Percentiles rank a stretch among this genome's conserved stretches.
Conservation (phyloP, 2,888 invertebrate genomes). For the Neria commutata region DNA sequence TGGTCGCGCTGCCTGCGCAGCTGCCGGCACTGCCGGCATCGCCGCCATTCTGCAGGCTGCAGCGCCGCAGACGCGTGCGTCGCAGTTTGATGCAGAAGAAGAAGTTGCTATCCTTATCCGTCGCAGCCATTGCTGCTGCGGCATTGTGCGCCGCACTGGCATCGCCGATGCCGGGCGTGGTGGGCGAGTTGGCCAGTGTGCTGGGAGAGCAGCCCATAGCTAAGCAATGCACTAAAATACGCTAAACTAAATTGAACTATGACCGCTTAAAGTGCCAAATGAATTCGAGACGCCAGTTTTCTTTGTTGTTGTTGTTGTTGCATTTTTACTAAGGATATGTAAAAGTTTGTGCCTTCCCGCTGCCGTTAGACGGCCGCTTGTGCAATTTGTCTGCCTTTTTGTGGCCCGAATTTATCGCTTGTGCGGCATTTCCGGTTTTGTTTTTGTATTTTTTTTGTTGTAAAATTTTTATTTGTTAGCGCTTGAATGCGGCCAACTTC, state of each 20-base stretch:
- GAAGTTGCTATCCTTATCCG: constrained; percentile 55
- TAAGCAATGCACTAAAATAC: too few relatives aligned
- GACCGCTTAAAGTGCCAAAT: background rate
- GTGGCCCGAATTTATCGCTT: too few relatives aligned
- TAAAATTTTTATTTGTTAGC: background rate
- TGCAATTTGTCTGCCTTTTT: too few relatives aligned
- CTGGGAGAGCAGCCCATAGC: constrained; percentile 54
- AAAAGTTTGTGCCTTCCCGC: background rate
- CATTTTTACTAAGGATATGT: background rate
- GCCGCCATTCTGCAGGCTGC: constrained; percentile 50
- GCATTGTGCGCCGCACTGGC: constrained; percentile 29
- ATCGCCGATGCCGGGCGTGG: constrained; percentile 30
- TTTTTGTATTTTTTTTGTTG: background rate
- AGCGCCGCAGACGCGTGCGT: constrained; percentile 49
- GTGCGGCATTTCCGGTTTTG: too few relatives aligned
- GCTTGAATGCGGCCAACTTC: background rate
- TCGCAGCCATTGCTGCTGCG: constrained; percentile 19
- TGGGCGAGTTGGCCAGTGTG: constrained; percentile 39
- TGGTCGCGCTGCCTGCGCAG: constrained; percentile 35
- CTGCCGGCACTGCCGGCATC: constrained; percentile 46
- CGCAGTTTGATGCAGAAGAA: constrained; percentile 59
- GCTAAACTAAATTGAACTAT: background rate
- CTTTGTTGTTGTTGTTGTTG: too few relatives aligned
- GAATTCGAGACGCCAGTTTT: background rate
- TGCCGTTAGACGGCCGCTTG: too few relatives aligned